Base-by-base conservation (phyloP, 2,113 vertebrate genomes). In the Microcebus tavaratra region DNA sequence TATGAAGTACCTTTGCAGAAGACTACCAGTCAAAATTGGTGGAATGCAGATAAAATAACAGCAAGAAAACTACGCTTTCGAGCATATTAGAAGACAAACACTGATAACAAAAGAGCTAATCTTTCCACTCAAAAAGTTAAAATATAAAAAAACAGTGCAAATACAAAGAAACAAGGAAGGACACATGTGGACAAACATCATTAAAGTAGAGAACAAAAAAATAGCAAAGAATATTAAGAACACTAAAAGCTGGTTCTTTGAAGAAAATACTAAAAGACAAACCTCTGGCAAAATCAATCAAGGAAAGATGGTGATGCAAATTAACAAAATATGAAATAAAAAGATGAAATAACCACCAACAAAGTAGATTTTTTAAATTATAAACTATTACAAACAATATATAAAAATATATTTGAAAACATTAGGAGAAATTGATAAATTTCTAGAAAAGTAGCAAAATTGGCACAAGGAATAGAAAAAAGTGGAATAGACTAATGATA, bases 301-400 rank as follows among this genome's bases (percentile, higher is more conserved):
- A 92, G 31, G 59, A 84, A 34, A 89, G 23, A 6, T 61, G 36
- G 21, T 82, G 53, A 78, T 50, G 18, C 36, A 11, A 91, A 78
- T 82, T 95, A 92, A 84, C 53, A 88, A 88, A 95, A 42, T 50
- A 83, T n/a, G 45, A 25, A 83, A 93, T 42, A 91, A 88, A 93
- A 83, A 55, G n/a, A 90, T 45, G 39, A 82, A 63, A 81, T 36
- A 86, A 61, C 67, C 50, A 90, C 3, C 73, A 1, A 92, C 53
- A 90, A 65, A 84, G 76, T 57, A 84, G 11, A 82, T 48, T 57
- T 76, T 94, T 87, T 17, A 6, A 53, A 78, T 88, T 79, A 88
- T 72, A 88, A 94, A 94, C 72, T 48, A 83, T 10, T 78, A 91
- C 6, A 94, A 88, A 91, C 25, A 91, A 88, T 27, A 61, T 34